These are phyloP conservation scores for Siniperca scherzeri DNA, from an alignment of 2,797 vertebrate genomes.

Conservation along the genomic window DNA sequence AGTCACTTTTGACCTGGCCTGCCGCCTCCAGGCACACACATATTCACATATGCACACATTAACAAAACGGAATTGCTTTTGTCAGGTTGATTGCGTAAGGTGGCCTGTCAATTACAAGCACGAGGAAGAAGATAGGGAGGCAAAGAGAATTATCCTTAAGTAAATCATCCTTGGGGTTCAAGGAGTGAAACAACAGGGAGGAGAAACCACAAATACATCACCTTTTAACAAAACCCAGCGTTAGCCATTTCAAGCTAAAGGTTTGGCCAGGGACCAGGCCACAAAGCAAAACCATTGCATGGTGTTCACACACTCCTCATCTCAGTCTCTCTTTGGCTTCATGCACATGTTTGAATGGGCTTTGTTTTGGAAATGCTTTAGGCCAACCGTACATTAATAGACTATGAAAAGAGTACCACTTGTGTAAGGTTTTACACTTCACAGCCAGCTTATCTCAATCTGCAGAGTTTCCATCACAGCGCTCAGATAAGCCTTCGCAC, in stretches of 20 bases:
- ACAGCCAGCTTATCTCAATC: slow-evolving; percentile 74
- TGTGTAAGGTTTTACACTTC: slow-evolving; percentile 62
- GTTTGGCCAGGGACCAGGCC: slow-evolving; percentile 58
- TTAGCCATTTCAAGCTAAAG: slow-evolving; percentile 58
- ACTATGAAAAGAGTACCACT: slow-evolving; percentile 72
- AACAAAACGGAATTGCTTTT: slow-evolving; percentile 13
- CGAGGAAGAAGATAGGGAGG: slow-evolving; percentile 9
- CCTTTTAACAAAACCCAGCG: slow-evolving; percentile 66
- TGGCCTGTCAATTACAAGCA: slow-evolving; percentile 24
- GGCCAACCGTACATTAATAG: slow-evolving; percentile 66
- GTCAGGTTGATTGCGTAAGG: slow-evolving; percentile 17
- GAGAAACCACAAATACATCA: slow-evolving; percentile 67
- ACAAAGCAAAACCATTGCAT: slow-evolving; percentile 61
- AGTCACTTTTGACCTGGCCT: slow-evolving; percentile 41
- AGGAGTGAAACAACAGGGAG: slow-evolving; percentile 35
- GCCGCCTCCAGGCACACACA: slow-evolving; percentile 14
- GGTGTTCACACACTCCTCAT: slow-evolving; percentile 16
- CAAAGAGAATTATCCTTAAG: slow-evolving; percentile 26
- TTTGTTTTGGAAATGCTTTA: slow-evolving; percentile 73
- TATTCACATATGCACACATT: slow-evolving; percentile 5
- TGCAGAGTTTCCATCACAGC: slow-evolving; percentile 69
- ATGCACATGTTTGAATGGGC: slow-evolving; percentile 32
- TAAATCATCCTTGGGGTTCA: slow-evolving; percentile 45
- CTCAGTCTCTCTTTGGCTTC: slow-evolving; percentile 18
- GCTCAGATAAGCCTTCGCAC: slow-evolving; percentile 62